These are phyloP conservation scores for Medauroidea extradentata DNA, from an alignment of 1,140 invertebrate species.

Conservation along the genomic window DNA sequence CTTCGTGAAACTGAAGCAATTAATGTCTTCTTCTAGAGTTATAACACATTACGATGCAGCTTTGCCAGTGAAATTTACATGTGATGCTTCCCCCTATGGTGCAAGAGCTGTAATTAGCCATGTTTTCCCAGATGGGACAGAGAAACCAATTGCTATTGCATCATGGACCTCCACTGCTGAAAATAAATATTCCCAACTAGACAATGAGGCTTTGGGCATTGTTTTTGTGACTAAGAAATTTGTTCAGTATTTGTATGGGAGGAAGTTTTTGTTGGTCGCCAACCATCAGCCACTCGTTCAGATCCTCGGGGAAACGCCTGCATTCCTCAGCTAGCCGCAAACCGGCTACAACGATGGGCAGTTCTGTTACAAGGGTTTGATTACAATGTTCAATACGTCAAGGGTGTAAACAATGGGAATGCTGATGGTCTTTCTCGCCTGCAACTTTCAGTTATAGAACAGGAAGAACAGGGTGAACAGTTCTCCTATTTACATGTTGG, in stretches of 20 bases:
- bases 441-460: not conserved
- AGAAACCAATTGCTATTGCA: slow-evolving; percentile 46
- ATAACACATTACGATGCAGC: slow-evolving; percentile 40
- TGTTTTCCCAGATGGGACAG: no score
- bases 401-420: slow-evolving; percentile 24
- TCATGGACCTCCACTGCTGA: slow-evolving; percentile 43
- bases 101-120: slow-evolving; percentile 47
- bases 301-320: slow-evolving; percentile 32
- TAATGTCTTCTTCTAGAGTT: slow-evolving; percentile 26
- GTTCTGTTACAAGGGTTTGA: slow-evolving; percentile 35
- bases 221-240: slow-evolving; percentile 10
- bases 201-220: slow-evolving; percentile 50
- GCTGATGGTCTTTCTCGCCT: slow-evolving; percentile 35
- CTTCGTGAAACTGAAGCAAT: slow-evolving; percentile 29
- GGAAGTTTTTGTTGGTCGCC: slow-evolving; percentile 33
- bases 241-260: slow-evolving; percentile 37
- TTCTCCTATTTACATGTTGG: no score
- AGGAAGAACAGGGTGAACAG: no score
- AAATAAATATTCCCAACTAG: slow-evolving; percentile 48
- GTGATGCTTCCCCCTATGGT: slow-evolving; percentile 41
- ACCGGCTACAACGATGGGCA: slow-evolving; percentile 37
- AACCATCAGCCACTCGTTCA: slow-evolving; percentile 36
- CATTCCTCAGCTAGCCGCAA: slow-evolving; percentile 33
- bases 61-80: slow-evolving; percentile 46
- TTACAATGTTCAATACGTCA: slow-evolving; percentile 36